Base-by-base conservation (phyloP, 2,888 invertebrate species). In the Netelia virgata region DNA sequence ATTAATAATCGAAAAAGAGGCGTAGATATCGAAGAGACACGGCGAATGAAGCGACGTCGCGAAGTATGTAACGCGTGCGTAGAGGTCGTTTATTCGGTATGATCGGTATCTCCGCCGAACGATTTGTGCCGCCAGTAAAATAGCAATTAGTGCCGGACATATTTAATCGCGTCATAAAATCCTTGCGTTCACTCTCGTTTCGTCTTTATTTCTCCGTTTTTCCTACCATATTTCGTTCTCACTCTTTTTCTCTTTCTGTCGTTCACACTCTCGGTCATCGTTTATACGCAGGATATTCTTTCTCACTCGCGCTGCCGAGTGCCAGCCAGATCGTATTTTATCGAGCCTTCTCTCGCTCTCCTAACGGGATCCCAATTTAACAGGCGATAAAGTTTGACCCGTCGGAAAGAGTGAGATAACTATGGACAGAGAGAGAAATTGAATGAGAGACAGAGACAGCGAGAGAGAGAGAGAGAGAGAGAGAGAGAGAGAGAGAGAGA, bases 141-240 rank as follows among this genome's bases (percentile, higher is more conserved):
- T 90, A 89, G 88, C 89, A 91, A 91, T 91, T 91, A 91, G 90
- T 88, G 85, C 82, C 86, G 80, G 88, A 88, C 87, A 88, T 89
- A 87, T 88, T 91, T 90, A 90, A 91, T 90, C 89, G 88, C 88
- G 87, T 89, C 90, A 90, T 90, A 91, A 91, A 91, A 87, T 88
- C 85, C 87, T 82, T 64, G 70, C 83, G 70, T 73, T 74, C 69
- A 85, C 83, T 68, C 59, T 73, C 59, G 41, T 74, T 75, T 53
- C 10, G 55, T 77, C 78, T 73, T 69, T 63, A 63, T 64, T 64
- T 47, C 59, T n/a, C 68, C 63, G 28, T 72, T 61, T 55, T 57
- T 57, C 70, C 41, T 64, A 72, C 63, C 23, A 73, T 73, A 75
- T 84, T 69, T 66, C 70, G 20, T 23, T 59, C 66, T 43, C 47